A percentile compares a stretch with the other conserved stretches of the same genome.
Evolutionary conservation across 2,888 invertebrate species (phyloP).

Genomic region (Conus canariensis): DNA sequence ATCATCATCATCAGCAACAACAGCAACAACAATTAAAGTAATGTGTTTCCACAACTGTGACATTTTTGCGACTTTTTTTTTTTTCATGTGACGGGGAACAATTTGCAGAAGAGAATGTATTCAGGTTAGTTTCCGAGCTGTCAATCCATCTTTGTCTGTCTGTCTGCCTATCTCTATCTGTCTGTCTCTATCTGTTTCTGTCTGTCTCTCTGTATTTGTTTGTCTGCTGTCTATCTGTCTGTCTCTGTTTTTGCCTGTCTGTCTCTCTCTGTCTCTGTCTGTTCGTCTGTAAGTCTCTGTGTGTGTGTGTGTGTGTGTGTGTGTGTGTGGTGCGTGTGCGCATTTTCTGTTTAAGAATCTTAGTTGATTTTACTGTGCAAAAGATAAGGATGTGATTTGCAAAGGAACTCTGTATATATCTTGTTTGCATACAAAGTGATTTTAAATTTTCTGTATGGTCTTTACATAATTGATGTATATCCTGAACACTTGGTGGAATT

Average conservation of each 20-base stretch:
- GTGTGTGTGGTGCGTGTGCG: too few species aligned
- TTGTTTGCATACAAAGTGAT: too few species aligned
- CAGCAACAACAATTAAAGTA: too few species aligned
- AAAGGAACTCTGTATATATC: too few species aligned
- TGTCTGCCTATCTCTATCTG: background rate
- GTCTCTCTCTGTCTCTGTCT: background rate
- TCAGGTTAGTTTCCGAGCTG: slow-evolving; percentile 41
- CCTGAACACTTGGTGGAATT: too few species aligned
- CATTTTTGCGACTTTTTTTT: background rate
- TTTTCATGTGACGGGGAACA: background rate
- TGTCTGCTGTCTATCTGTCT: background rate
- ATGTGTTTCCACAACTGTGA: too few species aligned
- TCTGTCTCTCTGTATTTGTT: background rate
- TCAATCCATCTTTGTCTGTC: background rate
- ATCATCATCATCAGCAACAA: too few species aligned
- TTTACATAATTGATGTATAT: too few species aligned
- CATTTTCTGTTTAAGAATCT: too few species aligned
- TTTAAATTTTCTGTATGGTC: too few species aligned
- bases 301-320: background rate
- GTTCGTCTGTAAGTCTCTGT: background rate
- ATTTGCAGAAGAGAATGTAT: slow-evolving; percentile 48
- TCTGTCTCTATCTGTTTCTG: background rate
- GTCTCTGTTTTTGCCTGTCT: background rate
- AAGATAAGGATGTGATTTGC: too few species aligned
- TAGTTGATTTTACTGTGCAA: too few species aligned